phyloP scores from a whole-genome alignment of 1,140 invertebrate genomes.

The Brachionus sp. region DNA sequence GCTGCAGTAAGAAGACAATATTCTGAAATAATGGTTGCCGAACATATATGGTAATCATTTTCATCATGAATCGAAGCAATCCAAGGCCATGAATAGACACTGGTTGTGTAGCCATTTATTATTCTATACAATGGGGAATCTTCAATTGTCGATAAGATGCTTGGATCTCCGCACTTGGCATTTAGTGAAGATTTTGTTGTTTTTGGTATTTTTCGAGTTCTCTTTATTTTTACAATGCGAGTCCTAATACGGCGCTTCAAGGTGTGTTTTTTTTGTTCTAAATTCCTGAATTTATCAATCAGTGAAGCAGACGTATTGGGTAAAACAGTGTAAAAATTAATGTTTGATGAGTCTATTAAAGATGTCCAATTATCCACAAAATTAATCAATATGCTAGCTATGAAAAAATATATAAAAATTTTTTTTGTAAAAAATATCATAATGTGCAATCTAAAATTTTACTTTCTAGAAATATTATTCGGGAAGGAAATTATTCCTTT shows the following conservation, averaged over 20 bases:
- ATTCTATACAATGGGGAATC: neutral
- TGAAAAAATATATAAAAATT: neutral
- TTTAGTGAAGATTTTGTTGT: neutral
- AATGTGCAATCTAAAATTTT: neutral
- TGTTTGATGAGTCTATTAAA: neutral
- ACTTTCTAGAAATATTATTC: neutral
- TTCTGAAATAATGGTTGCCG: neutral
- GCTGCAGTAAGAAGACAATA: conserved; percentile 20
- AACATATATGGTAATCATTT: neutral
- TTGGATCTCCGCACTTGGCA: neutral
- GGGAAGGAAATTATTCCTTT: neutral
- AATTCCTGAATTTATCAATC: neutral
- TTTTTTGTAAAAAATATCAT: neutral
- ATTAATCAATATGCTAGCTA: neutral
- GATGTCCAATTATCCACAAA: neutral
- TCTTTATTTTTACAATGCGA: neutral
- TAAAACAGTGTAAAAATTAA: neutral
- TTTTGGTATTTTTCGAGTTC: neutral
- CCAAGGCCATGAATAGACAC: conserved; percentile 17
- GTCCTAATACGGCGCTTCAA: neutral
- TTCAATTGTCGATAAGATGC: neutral
- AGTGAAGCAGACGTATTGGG: neutral
- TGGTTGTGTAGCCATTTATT: neutral
- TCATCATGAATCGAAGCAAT: neutral
- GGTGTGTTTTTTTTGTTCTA: neutral